Conservation (phyloP, 2,113 vertebrate genomes). For the Albula goreensis region DNA sequence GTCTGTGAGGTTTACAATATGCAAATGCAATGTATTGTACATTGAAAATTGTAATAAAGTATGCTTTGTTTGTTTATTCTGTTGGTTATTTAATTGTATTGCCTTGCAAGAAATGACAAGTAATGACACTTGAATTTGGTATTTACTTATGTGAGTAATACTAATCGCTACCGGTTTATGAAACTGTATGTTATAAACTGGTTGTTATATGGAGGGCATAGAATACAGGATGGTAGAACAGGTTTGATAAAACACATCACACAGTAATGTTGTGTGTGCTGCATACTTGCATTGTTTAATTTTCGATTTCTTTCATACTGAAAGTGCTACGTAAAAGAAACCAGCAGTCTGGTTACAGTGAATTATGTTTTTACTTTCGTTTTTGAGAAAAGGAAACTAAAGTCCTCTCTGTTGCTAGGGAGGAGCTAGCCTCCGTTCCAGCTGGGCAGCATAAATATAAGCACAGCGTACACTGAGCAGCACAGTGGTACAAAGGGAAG, state of each 20-base stretch:
- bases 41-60: constrained; percentile 17
- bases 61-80: constrained; percentile 10
- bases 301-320: not conserved
- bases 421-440: not conserved
- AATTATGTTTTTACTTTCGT: constrained; percentile 8
- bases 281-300: not conserved
- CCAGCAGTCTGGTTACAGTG: not conserved
- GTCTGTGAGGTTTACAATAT: constrained; percentile 22
- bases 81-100: not conserved
- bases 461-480: not conserved
- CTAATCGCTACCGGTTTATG: not conserved
- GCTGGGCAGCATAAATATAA: not conserved
- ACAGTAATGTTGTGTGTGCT: not conserved
- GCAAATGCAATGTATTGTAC: constrained; percentile 9
- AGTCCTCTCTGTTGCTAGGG: not conserved
- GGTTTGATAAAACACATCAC: not conserved
- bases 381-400: constrained; percentile 10
- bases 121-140: not conserved
- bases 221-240: not conserved
- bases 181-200: not conserved
- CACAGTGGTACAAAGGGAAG: not conserved
- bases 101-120: not conserved
- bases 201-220: not conserved
- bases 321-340: not conserved
- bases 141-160: not conserved